Conservation (phyloP, 2,113 vertebrate species). For the Bos indicus region DNA sequence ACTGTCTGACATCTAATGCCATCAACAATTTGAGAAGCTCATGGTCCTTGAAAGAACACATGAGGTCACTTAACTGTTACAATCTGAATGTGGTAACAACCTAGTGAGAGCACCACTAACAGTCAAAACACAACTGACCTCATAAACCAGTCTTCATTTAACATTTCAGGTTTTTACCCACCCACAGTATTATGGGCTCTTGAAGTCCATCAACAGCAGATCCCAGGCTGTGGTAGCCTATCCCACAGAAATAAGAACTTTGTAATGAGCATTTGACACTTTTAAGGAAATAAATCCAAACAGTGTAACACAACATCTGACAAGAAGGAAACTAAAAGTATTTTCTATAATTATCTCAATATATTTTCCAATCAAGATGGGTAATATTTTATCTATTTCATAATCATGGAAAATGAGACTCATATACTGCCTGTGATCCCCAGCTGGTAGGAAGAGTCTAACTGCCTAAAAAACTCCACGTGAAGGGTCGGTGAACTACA, state of each 20-base stretch:
- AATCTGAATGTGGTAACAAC: conserved; percentile 45
- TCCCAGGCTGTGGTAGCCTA: neutral
- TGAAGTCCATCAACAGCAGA: conserved; percentile 59
- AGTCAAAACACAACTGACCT: conserved; percentile 61
- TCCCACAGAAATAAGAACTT: neutral
- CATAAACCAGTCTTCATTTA: conserved; percentile 43
- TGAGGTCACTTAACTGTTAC: conserved; percentile 66
- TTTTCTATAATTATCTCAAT: conserved; percentile 12
- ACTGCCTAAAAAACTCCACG: neutral
- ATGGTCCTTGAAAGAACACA: conserved; percentile 69
- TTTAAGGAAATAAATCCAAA: neutral
- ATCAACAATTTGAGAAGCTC: conserved; percentile 70
- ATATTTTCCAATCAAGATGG: neutral
- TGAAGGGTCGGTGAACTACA: neutral
- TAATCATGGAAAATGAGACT: neutral
- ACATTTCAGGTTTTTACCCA: conserved; percentile 57
- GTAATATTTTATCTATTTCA: neutral
- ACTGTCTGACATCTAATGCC: conserved; percentile 78
- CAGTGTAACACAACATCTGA: neutral
- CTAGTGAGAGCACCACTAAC: conserved; percentile 65
- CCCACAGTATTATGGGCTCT: neutral
- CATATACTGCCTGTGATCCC: neutral
- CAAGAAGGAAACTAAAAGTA: neutral
- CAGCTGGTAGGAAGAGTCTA: neutral
- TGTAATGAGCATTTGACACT: neutral